Percentiles rank a stretch among this genome's conserved stretches.
phyloP scores from a whole-genome alignment of 2,888 invertebrate species.

The Drosophila quinaria region DNA sequence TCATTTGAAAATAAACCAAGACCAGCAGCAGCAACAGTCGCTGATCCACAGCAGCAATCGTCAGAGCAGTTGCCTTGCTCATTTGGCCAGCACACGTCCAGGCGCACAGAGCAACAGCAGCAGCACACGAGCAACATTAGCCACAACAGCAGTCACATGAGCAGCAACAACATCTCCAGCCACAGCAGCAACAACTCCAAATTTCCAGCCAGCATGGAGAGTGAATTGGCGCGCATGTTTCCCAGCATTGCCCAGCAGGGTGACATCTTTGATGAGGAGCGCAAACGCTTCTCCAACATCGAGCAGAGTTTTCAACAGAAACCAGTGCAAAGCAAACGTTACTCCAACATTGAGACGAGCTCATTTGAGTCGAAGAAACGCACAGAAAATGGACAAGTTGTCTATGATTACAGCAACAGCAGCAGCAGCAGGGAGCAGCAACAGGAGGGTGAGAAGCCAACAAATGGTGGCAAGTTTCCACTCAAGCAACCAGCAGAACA shows the following conservation, averaged over 20 bases:
- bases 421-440: conserved; percentile 74
- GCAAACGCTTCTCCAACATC: conserved; percentile 84
- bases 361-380: conserved; percentile 82
- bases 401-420: conserved; percentile 82
- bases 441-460: conserved; percentile 66
- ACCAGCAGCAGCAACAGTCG: conserved; percentile 69
- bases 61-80: conserved; percentile 36
- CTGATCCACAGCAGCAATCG: conserved; percentile 49
- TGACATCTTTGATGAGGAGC: conserved; percentile 79
- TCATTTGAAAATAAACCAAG: conserved; percentile 84
- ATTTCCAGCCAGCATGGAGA: conserved; percentile 73
- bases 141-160: conserved; percentile 18
- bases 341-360: conserved; percentile 84
- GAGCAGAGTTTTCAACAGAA: conserved; percentile 69
- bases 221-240: conserved; percentile 79
- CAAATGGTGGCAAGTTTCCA: conserved; percentile 26
- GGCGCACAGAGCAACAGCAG: conserved; percentile 31
- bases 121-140: conserved; percentile 22
- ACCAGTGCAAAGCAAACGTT: conserved; percentile 79
- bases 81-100: conserved; percentile 45
- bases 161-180: conserved; percentile 17
- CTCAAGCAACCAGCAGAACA: neutral
- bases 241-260: conserved; percentile 71
- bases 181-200: conserved; percentile 27
- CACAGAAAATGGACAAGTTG: conserved; percentile 84